phyloP scores from a whole-genome alignment of 2,888 invertebrate genomes.

The Parascotia fuliginaria region DNA sequence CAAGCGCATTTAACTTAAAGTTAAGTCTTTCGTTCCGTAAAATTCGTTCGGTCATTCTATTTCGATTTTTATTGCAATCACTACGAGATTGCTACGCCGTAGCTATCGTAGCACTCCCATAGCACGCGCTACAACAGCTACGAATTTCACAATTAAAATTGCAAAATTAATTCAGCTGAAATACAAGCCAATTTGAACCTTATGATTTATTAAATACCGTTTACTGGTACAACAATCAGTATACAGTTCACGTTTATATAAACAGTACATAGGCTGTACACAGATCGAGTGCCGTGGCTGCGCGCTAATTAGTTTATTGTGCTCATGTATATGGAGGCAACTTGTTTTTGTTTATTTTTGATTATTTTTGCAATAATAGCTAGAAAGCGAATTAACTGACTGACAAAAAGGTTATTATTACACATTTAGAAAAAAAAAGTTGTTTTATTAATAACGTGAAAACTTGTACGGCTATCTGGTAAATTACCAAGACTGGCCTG shows the following conservation, averaged over 20 bases:
- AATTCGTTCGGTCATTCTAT: too few relatives aligned
- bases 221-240: background rate
- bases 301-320: constrained; percentile 61
- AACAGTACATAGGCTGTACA: constrained; percentile 16
- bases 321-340: constrained; percentile 40
- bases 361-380: background rate
- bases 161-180: background rate
- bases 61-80: too few relatives aligned
- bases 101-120: background rate
- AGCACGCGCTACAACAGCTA: background rate
- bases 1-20: too few relatives aligned
- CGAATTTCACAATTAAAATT: background rate
- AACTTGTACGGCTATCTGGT: too few relatives aligned
- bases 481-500: too few relatives aligned
- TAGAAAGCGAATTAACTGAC: too few relatives aligned
- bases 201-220: background rate
- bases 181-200: background rate
- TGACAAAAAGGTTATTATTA: too few relatives aligned
- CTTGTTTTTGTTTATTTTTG: constrained; percentile 13
- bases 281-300: constrained; percentile 33
- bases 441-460: too few relatives aligned
- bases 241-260: constrained; percentile 18
- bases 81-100: background rate
- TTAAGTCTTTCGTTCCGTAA: too few relatives aligned
- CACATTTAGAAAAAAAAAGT: too few relatives aligned